Evolutionary conservation across 2,797 vertebrate genomes (phyloP), one percentile per base, ranked within the genome.

Genomic region (Menidia menidia): DNA sequence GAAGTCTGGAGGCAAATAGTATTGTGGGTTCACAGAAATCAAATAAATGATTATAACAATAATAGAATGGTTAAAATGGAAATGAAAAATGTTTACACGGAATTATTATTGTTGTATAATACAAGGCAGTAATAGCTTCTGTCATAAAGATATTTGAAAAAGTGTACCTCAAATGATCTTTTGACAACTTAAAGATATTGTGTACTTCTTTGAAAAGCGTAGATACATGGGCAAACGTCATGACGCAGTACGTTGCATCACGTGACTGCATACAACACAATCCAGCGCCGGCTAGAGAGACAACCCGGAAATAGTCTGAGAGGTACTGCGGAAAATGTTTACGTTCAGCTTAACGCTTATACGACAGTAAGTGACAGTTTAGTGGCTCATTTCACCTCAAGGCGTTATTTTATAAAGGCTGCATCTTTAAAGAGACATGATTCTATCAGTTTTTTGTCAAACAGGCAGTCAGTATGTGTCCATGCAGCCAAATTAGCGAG

Each of bases 301-400:
- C 35, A 39, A 39, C 10, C 78, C 47, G 91, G 92, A 92, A 93
- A 88, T 70, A 14, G 0, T 32, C 14, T 1, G 10, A 14, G 8
- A 39, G 1, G 30, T 7, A 57, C 59, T 0, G 57, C 33, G 18
- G 77, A 87, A 85, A n/a, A 94, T 95, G 94, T 78, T 94, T 44
- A 92, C 90, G 2, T 97, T 98, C 58, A 95, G 93, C 10, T 74
- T 98, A 73, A 98, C 95, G 4, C 43, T 97, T 9, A 81, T 98
- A 47, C 91, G 97, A 83, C 97, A 98, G 97, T 98, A 94, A 97
- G 97, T 96, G 15, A 7, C 7, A 9, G 4, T 66, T 64, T 71
- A 0, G 0, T 0, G 1, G 0, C 1, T 48, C 5, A 0, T 4
- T 14, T 43, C 2, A 1, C 0, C 1, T 3, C 3, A 11, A 0